Evolutionary conservation across 2,888 invertebrate species (phyloP).

Genomic region (Griposia aprilina): DNA sequence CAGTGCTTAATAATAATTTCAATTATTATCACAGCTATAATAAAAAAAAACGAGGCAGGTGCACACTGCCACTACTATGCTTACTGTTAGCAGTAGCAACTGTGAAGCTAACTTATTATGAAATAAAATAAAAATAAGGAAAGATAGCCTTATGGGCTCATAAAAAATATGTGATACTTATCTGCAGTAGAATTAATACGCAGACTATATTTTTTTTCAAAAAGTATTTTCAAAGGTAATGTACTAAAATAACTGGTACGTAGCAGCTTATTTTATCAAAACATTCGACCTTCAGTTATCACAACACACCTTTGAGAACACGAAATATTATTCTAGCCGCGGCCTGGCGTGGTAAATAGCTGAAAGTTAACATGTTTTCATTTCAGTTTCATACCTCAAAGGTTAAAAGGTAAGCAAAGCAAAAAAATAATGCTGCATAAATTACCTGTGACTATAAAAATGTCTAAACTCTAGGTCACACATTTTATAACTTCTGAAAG

Average conservation of each 20-base stretch:
- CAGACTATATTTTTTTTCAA: background rate
- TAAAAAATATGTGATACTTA: background rate
- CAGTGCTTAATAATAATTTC: background rate
- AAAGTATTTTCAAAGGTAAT: too few species aligned
- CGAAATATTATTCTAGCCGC: conserved; percentile 13
- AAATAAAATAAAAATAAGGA: background rate
- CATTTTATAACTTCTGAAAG: background rate
- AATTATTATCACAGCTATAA: too few species aligned
- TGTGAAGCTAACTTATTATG: too few species aligned
- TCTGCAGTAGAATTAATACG: background rate
- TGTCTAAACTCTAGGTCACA: conserved; percentile 15
- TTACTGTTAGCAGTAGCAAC: too few species aligned
- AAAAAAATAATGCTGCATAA: conserved; percentile 30
- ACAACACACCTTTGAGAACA: conserved; percentile 18
- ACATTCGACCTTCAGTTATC: conserved; percentile 2
- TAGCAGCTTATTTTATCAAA: background rate
- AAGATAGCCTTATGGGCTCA: too few species aligned
- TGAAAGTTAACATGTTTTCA: conserved; percentile 21
- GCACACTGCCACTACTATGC: background rate
- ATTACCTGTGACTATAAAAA: conserved; percentile 28
- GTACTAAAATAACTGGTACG: background rate
- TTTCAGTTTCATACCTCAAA: conserved; percentile 20
- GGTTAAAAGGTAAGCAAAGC: background rate
- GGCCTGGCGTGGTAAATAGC: conserved; percentile 43
- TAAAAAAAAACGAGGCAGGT: background rate